Percentiles rank a stretch among this genome's conserved stretches.
Evolutionary conservation across 2,797 vertebrate genomes (phyloP).

Genomic region (Alosa sapidissima): DNA sequence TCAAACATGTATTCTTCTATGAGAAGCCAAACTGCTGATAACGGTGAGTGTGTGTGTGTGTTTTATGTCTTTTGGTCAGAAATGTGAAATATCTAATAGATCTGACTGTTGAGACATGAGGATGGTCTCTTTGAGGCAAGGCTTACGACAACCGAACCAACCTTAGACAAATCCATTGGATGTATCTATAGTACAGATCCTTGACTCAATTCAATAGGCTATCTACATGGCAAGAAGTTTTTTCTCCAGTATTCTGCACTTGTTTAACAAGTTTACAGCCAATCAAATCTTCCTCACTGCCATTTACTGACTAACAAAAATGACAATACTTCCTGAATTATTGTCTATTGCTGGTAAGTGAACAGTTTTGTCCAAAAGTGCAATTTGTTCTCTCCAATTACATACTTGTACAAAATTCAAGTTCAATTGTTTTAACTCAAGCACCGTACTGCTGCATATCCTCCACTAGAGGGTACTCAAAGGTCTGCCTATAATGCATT

Average conservation of each 20-base stretch:
- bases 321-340: constrained; percentile 15
- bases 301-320: background rate
- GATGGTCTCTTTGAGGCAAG: background rate
- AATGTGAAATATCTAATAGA: background rate
- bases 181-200: background rate
- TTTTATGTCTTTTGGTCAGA: background rate
- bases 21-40: constrained; percentile 9
- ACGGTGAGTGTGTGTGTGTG: constrained; percentile 9
- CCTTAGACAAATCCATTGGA: background rate
- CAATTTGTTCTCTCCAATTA: constrained; percentile 55
- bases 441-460: constrained; percentile 58
- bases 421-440: constrained; percentile 52
- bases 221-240: background rate
- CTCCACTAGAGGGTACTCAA: constrained; percentile 68
- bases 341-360: constrained; percentile 26
- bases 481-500: constrained; percentile 44
- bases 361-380: constrained; percentile 60
- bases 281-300: constrained; percentile 10
- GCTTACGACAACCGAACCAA: background rate
- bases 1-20: background rate
- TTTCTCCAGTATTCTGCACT: background rate
- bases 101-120: constrained; percentile 1
- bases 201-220: background rate
- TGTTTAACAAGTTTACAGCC: background rate
- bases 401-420: constrained; percentile 72